Evolutionary conservation across 2,888 invertebrate species (phyloP).

Genomic region (Acleris sparsana): DNA sequence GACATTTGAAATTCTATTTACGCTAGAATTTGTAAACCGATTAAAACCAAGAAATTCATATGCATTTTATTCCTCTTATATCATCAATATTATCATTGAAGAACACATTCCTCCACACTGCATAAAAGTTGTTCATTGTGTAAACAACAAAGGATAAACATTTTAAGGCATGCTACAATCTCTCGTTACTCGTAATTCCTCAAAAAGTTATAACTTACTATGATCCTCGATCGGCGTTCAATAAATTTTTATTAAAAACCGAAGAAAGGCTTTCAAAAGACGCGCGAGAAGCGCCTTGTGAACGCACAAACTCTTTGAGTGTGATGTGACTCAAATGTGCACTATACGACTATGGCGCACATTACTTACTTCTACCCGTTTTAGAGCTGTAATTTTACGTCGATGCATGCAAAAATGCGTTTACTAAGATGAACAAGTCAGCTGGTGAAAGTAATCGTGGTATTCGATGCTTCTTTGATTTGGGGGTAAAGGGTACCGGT

Average conservation of each 20-base stretch:
- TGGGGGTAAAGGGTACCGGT: too few relatives aligned
- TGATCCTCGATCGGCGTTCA: conserved; percentile 52
- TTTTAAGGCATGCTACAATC: background rate
- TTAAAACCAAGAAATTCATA: too few relatives aligned
- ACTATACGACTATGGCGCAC: conserved; percentile 29
- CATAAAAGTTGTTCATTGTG: background rate
- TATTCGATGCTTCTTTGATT: too few relatives aligned
- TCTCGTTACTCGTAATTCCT: conserved; percentile 30
- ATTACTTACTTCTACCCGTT: background rate
- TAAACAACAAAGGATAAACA: conserved; percentile 8
- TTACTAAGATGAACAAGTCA: too few relatives aligned
- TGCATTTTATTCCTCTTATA: too few relatives aligned
- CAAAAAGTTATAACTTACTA: conserved; percentile 31
- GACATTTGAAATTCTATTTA: too few relatives aligned
- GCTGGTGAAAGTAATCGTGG: background rate
- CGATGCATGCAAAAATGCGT: background rate
- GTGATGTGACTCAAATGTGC: conserved; percentile 41
- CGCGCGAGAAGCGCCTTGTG: conserved; percentile 55
- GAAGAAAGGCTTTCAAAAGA: conserved; percentile 65
- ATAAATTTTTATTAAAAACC: conserved; percentile 70
- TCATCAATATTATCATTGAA: too few relatives aligned
- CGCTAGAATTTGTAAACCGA: too few relatives aligned
- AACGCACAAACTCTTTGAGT: conserved; percentile 45
- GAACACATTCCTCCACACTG: background rate
- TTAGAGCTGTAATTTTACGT: background rate